phyloP scores from a whole-genome alignment of 2,888 invertebrate species.

The Nymphalis c-album region DNA sequence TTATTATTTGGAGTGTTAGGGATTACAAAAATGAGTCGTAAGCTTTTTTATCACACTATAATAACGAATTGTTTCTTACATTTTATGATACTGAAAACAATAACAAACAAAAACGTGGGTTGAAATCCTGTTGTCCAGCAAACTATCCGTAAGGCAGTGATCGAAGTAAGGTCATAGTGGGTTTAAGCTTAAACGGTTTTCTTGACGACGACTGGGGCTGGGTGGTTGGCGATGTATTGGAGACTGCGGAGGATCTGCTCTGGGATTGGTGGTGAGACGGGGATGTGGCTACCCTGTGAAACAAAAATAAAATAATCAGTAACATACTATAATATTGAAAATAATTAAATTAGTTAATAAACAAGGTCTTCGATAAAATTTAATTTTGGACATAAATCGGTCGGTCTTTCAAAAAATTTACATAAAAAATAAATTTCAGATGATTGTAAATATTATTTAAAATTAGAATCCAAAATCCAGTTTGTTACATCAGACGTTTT shows the following conservation, averaged over 20 bases:
- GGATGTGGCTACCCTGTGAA: conserved; percentile 57
- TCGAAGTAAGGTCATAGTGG: not conserved
- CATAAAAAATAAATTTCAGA: not conserved
- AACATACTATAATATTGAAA: not conserved
- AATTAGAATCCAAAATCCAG: conserved; percentile 17
- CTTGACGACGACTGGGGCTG: conserved; percentile 40
- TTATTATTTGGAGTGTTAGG: no score
- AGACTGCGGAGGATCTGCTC: conserved; percentile 55
- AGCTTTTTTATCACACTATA: conserved; percentile 38
- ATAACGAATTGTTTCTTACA: conserved; percentile 33
- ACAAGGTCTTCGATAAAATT: no score
- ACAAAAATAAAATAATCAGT: not conserved
- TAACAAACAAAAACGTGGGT: conserved; percentile 31
- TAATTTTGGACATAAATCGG: no score
- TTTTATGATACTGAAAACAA: conserved; percentile 24
- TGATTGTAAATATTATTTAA: conserved; percentile 2
- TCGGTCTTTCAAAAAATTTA: no score
- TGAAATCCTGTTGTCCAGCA: conserved; percentile 22
- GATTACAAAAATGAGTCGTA: no score
- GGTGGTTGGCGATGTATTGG: conserved; percentile 56
- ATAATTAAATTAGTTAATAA: not conserved
- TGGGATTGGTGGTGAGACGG: conserved; percentile 53
- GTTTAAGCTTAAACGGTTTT: conserved; percentile 30
- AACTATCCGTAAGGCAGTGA: conserved; percentile 8
- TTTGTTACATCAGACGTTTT: conserved; percentile 16